These are phyloP conservation scores for Melanotaenia parkinsoni DNA, from an alignment of 2,797 vertebrate species.

Conservation along the genomic window DNA sequence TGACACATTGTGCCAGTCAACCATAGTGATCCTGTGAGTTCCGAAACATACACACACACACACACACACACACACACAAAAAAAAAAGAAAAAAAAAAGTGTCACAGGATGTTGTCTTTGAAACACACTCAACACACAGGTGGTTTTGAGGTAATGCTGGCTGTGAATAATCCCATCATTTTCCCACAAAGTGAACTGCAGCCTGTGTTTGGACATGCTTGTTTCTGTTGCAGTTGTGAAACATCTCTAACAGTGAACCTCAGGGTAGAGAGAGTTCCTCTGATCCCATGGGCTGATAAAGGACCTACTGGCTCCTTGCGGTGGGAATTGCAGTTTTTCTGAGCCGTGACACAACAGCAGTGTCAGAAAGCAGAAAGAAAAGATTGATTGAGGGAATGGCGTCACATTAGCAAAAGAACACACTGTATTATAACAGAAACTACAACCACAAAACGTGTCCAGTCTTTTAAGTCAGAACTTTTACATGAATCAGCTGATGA, in stretches of 20 bases:
- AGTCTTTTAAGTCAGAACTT: constrained; percentile 1
- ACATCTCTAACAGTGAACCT: constrained; percentile 70
- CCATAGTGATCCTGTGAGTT: constrained; percentile 11
- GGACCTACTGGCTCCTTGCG: constrained; percentile 48
- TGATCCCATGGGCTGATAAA: constrained; percentile 78
- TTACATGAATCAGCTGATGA: constrained; percentile 35
- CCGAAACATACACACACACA: constrained; percentile 20
- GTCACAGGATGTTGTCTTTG: constrained; percentile 67
- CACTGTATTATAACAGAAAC: constrained; percentile 35
- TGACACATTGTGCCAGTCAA: constrained; percentile 63
- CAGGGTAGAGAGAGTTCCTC: constrained; percentile 67
- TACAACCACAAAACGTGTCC: constrained; percentile 2
- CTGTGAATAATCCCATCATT: constrained; percentile 70
- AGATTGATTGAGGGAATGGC: constrained; percentile 33
- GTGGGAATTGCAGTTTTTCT: constrained; percentile 73
- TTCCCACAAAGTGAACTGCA: constrained; percentile 51
- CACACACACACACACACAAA: not conserved
- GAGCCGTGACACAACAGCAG: constrained; percentile 61
- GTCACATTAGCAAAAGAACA: constrained; percentile 52
- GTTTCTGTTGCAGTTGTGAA: constrained; percentile 73
- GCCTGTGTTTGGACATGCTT: constrained; percentile 79
- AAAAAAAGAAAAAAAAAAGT: constrained; percentile 23
- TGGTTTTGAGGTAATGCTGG: constrained; percentile 56
- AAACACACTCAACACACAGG: constrained; percentile 45
- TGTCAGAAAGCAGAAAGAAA: constrained; percentile 34